A percentile compares a stretch with the other conserved stretches of the same genome.
These are phyloP conservation scores for Parasteatoda tepidariorum DNA, from an alignment of 1,140 invertebrate species.

Conservation along the genomic window DNA sequence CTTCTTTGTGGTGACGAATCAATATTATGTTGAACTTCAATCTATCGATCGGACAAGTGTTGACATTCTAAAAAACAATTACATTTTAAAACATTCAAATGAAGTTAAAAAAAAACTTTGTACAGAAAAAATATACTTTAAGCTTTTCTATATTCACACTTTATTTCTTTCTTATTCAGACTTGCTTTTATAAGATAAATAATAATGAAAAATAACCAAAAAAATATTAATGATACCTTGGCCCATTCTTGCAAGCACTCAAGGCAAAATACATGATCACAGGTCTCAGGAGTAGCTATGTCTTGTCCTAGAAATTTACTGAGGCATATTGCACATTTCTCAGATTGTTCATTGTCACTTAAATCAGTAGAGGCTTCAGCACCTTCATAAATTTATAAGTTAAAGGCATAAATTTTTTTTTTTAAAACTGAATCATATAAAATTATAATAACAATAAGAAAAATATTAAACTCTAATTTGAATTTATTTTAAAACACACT, in stretches of 20 bases:
- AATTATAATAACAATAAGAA: background rate
- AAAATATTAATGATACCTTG: conserved; percentile 74
- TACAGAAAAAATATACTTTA: too few species aligned
- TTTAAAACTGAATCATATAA: background rate
- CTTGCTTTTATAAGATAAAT: too few species aligned
- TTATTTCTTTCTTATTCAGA: too few species aligned
- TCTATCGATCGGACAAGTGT: conserved; percentile 95
- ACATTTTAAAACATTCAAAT: background rate
- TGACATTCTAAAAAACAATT: conserved; percentile 77
- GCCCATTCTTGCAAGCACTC: conserved; percentile 92
- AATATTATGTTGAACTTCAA: conserved; percentile 83
- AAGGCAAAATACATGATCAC: conserved; percentile 89
- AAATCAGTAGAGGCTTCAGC: conserved; percentile 6
- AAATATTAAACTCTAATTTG: background rate
- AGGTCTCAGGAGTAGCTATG: conserved; percentile 84
- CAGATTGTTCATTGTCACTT: conserved; percentile 69
- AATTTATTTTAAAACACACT: background rate
- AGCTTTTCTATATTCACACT: too few species aligned
- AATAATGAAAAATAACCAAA: too few species aligned
- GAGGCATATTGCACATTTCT: conserved; percentile 83
- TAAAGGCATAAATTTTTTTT: background rate
- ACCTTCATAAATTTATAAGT: conserved; percentile 3
- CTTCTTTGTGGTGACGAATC: conserved; percentile 77
- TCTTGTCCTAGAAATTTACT: conserved; percentile 75
- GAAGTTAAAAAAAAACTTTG: background rate